Evolutionary conservation across 2,113 vertebrate species (phyloP), one percentile per base, ranked within the genome.

Genomic region (Mellivora capensis): DNA sequence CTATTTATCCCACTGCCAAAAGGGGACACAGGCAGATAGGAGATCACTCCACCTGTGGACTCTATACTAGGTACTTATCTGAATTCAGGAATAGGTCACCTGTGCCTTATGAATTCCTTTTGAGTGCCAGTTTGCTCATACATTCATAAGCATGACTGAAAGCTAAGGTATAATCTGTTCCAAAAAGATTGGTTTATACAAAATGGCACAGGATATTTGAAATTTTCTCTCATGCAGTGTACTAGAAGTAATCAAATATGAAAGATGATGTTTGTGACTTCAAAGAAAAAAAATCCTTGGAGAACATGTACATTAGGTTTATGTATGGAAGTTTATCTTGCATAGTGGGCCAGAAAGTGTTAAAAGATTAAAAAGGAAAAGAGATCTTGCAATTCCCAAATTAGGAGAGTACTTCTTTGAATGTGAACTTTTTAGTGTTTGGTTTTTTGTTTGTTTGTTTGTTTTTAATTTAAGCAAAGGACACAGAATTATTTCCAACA

Each of bases 1-100:
- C 95, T 98, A 49, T 97, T 99, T 98, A 99, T 99, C 96, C 97
- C 64, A 1, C 89, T 95, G 86, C 97, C 3, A 0, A 98, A 98
- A 85, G 74, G 71, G 74, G 74, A 76, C 42, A 90, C 85, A 83
- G 37, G n/a, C 18, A 57, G 21, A 54, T 94, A 96, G 64, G 52
- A 71, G 76, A 91, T 79, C 6, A 2, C 25, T 91, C 34, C 69
- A n/a, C 67, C 89, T 95, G 34, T 44, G 67, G 59, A 89, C 91
- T 76, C n/a, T 2, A 0, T 62, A 95, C 97, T 94, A 82, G 42
- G 3, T 87, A 54, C 97, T 98, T 97, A 93, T 84, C 96, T 91
- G 96, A 93, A 81, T 90, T 42, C 91, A 13, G 47, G 27, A 25
- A 71, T 31, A 31, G 62, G n/a, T 96, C 69, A 67, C 69, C 90